Percentiles rank a stretch among this genome's conserved stretches.
These are phyloP conservation scores for Watsonalla binaria DNA, from an alignment of 2,888 invertebrate genomes.

Conservation along the genomic window DNA sequence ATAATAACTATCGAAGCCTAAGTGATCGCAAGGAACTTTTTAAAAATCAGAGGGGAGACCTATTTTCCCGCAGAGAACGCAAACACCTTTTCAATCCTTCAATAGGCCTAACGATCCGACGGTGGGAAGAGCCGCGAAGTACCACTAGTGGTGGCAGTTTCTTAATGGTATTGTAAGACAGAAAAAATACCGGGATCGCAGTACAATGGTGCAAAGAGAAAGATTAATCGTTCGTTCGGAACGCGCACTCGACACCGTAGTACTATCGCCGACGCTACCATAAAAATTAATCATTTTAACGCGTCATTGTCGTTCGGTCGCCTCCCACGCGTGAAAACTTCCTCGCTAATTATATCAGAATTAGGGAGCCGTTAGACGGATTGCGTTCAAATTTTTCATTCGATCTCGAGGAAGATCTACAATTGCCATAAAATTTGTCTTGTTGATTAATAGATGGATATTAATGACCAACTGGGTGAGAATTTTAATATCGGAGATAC, in stretches of 20 bases:
- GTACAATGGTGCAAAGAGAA: constrained; percentile 72
- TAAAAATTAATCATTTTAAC: constrained; percentile 77
- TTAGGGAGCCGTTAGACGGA: constrained; percentile 71
- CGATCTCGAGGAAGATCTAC: constrained; percentile 40
- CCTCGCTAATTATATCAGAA: constrained; percentile 73
- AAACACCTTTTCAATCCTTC: constrained; percentile 78
- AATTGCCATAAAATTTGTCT: constrained; percentile 54
- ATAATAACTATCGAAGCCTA: constrained; percentile 77
- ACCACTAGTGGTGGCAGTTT: constrained; percentile 75
- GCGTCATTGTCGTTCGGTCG: constrained; percentile 67
- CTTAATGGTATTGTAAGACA: constrained; percentile 75
- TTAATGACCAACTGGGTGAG: constrained; percentile 32
- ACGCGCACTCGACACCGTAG: constrained; percentile 53
- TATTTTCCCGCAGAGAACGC: constrained; percentile 70
- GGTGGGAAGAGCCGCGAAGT: constrained; percentile 52
- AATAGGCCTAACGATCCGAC: constrained; percentile 64
- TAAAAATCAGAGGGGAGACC: constrained; percentile 70
- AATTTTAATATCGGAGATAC: constrained; percentile 43
- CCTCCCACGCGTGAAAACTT: constrained; percentile 65
- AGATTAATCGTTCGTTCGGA: constrained; percentile 71
- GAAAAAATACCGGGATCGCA: constrained; percentile 70
- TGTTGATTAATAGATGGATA: constrained; percentile 56
- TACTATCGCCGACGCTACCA: constrained; percentile 45
- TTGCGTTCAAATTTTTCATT: constrained; percentile 60
- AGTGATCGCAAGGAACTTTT: constrained; percentile 67